A percentile compares a stretch with the other conserved stretches of the same genome.
phyloP scores from a whole-genome alignment of 2,797 vertebrate species.

The Ctenosaura bakeri region DNA sequence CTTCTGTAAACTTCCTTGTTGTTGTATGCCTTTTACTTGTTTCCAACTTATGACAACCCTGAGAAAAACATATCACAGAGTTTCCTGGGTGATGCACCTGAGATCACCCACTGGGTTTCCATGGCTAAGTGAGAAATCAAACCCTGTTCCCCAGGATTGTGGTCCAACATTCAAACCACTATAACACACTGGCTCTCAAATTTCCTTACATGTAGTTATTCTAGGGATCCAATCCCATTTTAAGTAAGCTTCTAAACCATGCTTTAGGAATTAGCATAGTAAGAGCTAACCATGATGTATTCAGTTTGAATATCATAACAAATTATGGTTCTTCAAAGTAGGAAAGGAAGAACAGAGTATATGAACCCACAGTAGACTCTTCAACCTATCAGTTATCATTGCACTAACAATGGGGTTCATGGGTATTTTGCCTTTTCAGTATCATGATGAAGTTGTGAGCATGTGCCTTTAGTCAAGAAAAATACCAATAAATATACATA shows the following conservation, averaged over 20 bases:
- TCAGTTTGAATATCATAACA: neutral
- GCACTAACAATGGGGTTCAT: neutral
- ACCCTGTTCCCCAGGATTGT: too few relatives aligned
- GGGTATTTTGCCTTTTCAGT: neutral
- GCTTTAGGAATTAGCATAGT: neutral
- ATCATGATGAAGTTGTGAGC: neutral
- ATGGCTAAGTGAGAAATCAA: too few relatives aligned
- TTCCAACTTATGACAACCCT: too few relatives aligned
- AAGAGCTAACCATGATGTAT: neutral
- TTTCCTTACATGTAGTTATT: too few relatives aligned
- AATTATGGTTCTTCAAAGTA: neutral
- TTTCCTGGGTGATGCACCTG: too few relatives aligned
- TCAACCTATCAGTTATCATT: neutral
- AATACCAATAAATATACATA: neutral
- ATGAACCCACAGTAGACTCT: neutral
- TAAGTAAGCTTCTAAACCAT: neutral
- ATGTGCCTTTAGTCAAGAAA: neutral
- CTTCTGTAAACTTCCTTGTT: too few relatives aligned
- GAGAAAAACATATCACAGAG: too few relatives aligned
- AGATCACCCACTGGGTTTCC: too few relatives aligned
- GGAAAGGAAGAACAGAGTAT: neutral
- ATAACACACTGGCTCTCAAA: too few relatives aligned
- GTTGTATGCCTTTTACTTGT: too few relatives aligned
- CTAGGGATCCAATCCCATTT: neutral
- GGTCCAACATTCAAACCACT: too few relatives aligned